Base-by-base conservation (phyloP, 2,888 invertebrate species). In the Agrochola circellaris region DNA sequence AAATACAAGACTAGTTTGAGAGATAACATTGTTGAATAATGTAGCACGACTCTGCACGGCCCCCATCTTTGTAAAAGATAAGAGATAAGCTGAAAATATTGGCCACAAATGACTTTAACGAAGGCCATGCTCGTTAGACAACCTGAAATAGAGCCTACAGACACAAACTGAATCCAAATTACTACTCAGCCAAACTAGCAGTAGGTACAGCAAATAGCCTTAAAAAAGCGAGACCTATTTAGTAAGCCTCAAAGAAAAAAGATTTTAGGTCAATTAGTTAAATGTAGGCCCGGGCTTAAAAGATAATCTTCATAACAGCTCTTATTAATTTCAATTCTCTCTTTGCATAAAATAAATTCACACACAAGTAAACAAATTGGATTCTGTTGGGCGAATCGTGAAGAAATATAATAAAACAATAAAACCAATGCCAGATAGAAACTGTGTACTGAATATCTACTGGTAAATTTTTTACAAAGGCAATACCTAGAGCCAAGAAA, bases 51-150 rank as follows among this genome's bases (percentile, higher is more conserved):
- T 68, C 60, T 72, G 69, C 42, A 42, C 26, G 65, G 51, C 20
- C 34, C 42, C 42, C 38, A 51, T 68, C 54, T 71, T 75, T 85
- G 58, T 72, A 56, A 81, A 62, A 26, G 62, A 48, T 62, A 56
- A 30, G 45, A 70, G 86, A 82, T 85, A 85, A 82, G 65, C 61
- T 65, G 11, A 79, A 79, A 86, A 75, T 86, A 83, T 79, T 75
- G 74, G 62, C 38, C 51, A 23, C 38, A 68, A 84, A 84, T 75
- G 64, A 83, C 75, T 78, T 69, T 58, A 60, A 71, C 75, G 69
- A 67, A 67, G 73, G 73, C 48, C 74, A 68, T 54, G 51, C 73
- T 84, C 69, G 67, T 84, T 86, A 83, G 69, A 60, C 48, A 73
- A 66, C 54, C 70, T 58, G 38, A 85, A 73, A 56, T 67, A 79